phyloP scores from a whole-genome alignment of 2,797 vertebrate genomes.

The Cirrhinus molitorella region DNA sequence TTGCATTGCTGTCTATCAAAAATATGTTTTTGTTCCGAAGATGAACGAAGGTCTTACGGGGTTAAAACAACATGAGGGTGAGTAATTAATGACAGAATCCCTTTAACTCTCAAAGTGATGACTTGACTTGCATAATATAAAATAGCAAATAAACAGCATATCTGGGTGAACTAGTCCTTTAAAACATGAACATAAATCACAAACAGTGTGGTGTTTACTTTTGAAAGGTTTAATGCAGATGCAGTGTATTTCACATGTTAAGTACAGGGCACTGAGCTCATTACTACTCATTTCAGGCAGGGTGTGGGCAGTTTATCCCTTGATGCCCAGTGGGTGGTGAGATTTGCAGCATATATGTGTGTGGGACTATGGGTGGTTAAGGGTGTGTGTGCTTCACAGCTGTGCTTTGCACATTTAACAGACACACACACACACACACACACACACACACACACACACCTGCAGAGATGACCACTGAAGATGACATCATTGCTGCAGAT shows the following conservation, averaged over 20 bases:
- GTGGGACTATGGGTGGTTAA: too few species aligned
- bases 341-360: slow-evolving; percentile 27
- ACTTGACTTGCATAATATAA: too few species aligned
- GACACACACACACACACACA: neutral
- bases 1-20: too few species aligned
- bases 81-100: too few species aligned
- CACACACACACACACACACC: slow-evolving; percentile 15
- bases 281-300: slow-evolving; percentile 13
- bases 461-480: slow-evolving; percentile 26
- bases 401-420: slow-evolving; percentile 42
- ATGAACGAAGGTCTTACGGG: too few species aligned
- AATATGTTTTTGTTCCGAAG: too few species aligned
- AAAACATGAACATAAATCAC: neutral
- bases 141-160: neutral
- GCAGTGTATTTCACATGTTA: neutral
- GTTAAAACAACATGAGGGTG: too few species aligned
- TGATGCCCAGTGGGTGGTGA: slow-evolving; percentile 34
- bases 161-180: neutral
- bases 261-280: slow-evolving; percentile 17
- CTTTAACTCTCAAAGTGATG: too few species aligned
- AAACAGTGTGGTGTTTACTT: neutral
- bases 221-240: neutral
- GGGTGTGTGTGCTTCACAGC: slow-evolving; percentile 7
- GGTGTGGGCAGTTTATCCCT: slow-evolving; percentile 32
- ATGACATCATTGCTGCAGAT: slow-evolving; percentile 22